These are phyloP conservation scores for Adelges cooleyi DNA, from an alignment of 1,140 invertebrate genomes.

Conservation along the genomic window DNA sequence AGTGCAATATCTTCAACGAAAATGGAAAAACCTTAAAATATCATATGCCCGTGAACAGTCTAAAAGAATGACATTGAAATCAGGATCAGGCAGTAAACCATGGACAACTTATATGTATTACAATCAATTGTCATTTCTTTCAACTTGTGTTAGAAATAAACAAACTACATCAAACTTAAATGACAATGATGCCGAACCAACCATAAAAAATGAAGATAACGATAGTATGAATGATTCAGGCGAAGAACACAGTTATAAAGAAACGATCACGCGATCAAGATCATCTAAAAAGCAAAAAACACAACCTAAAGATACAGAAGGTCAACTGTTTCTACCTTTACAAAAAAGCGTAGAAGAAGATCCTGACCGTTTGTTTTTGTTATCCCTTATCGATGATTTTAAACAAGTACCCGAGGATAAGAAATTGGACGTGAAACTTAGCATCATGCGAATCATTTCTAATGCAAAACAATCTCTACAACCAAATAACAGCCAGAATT, in stretches of 20 bases:
- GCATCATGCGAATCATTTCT: constrained; percentile 10
- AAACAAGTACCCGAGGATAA: background rate
- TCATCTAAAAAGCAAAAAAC: constrained; percentile 1
- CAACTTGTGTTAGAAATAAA: background rate
- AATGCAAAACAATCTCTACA: too few relatives aligned
- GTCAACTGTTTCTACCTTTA: background rate
- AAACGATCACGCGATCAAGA: background rate
- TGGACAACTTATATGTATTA: constrained; percentile 8
- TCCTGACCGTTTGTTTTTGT: constrained; percentile 11
- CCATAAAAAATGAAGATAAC: too few relatives aligned
- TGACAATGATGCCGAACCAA: background rate
- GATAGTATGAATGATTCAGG: background rate
- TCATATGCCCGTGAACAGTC: background rate
- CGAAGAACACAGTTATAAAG: background rate
- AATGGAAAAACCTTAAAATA: background rate
- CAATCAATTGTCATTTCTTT: constrained; percentile 5
- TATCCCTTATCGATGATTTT: background rate
- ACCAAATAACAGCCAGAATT: too few relatives aligned
- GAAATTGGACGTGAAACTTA: constrained; percentile 8
- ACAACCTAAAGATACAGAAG: too few relatives aligned
- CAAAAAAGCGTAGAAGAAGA: constrained; percentile 8
- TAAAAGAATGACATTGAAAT: constrained; percentile 4
- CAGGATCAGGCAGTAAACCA: background rate
- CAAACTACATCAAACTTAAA: background rate
- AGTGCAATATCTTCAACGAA: background rate